Percentiles rank a stretch among this genome's conserved stretches.
Conservation (phyloP, 2,113 vertebrate species). For the Sinocyclocheilus anshuiensis region DNA sequence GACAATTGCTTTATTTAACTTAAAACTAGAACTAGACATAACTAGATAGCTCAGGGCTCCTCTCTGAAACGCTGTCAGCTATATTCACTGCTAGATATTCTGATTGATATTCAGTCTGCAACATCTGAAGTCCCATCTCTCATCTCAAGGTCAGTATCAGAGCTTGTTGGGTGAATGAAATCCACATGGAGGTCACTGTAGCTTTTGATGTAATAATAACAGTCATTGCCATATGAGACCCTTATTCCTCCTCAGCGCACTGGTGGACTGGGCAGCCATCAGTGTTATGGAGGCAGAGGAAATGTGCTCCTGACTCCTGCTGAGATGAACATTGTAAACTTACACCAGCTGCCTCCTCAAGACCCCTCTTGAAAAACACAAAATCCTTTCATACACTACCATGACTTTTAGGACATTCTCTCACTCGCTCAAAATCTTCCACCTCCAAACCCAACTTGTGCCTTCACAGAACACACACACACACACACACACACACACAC, state of each 20-base stretch:
- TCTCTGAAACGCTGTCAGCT: background rate
- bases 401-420: background rate
- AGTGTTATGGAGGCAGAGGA: slow-evolving; percentile 52
- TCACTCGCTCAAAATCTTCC: background rate
- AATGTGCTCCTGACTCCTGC: slow-evolving; percentile 59
- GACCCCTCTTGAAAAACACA: slow-evolving; percentile 6
- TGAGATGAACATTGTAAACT: slow-evolving; percentile 59
- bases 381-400: slow-evolving; percentile 43
- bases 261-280: slow-evolving; percentile 14
- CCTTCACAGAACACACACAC: background rate
- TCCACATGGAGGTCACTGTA: slow-evolving; percentile 23
- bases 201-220: slow-evolving; percentile 20
- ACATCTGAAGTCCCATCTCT: background rate
- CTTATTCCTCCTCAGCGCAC: slow-evolving; percentile 12
- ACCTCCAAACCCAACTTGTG: background rate
- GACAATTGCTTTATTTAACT: background rate
- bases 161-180: slow-evolving; percentile 27
- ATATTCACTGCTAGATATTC: background rate
- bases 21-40: background rate
- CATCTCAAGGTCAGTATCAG: background rate
- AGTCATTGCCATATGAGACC: background rate
- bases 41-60: background rate
- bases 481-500: background rate
- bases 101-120: slow-evolving; percentile 22
- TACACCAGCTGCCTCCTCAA: slow-evolving; percentile 56